Conservation (phyloP, 2,888 invertebrate genomes). For the Andrena minutula region DNA sequence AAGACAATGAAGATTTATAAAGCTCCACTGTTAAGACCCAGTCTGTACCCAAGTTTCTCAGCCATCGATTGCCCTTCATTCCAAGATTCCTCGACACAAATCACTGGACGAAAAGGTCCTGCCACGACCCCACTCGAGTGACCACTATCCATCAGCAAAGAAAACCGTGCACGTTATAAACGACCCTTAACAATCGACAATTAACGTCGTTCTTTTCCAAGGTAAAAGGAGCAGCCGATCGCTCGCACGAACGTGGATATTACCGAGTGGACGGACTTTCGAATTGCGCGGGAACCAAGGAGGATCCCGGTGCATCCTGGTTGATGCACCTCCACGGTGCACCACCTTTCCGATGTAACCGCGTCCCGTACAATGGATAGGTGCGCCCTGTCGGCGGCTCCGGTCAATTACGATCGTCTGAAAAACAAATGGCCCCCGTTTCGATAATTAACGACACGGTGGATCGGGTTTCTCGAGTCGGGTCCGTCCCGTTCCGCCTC, state of each 20-base stretch:
- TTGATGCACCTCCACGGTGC: conserved; percentile 37
- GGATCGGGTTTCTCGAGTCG: conserved; percentile 33
- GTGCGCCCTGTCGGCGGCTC: conserved; percentile 56
- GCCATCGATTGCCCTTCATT: background rate
- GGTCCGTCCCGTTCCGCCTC: conserved; percentile 9
- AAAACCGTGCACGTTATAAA: conserved; percentile 10
- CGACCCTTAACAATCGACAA: conserved; percentile 26
- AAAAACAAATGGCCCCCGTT: conserved; percentile 67
- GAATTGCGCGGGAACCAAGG: conserved; percentile 26
- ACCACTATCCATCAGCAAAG: background rate
- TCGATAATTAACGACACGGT: conserved; percentile 68
- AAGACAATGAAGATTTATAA: too few relatives aligned
- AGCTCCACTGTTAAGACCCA: background rate
- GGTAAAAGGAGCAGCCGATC: conserved; percentile 7
- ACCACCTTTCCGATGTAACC: conserved; percentile 64
- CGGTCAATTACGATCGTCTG: conserved; percentile 65
- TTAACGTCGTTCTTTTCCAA: conserved; percentile 41
- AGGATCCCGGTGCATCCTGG: conserved; percentile 38
- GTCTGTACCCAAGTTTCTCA: background rate
- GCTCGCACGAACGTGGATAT: conserved; percentile 41
- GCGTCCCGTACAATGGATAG: conserved; percentile 65
- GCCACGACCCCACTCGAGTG: background rate
- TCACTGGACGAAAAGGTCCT: background rate
- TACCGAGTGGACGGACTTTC: conserved; percentile 27
- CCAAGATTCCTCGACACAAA: background rate